Evolutionary conservation across 2,797 vertebrate genomes (phyloP).

Genomic region (Poecilia velifera): DNA sequence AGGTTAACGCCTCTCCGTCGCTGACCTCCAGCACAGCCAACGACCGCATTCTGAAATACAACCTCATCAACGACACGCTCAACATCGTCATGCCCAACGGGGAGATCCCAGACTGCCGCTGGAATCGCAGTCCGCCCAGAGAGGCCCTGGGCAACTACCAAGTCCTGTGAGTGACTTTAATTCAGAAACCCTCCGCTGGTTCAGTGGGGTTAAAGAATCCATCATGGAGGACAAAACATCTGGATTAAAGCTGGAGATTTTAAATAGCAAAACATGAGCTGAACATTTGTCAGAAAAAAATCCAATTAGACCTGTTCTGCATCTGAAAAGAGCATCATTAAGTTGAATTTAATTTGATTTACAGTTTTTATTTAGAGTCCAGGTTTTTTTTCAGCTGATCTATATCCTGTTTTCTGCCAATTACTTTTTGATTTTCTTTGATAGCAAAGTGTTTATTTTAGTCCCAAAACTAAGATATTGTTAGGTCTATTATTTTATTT

Average conservation of each 20-base stretch:
- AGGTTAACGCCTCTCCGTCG: slow-evolving; percentile 98
- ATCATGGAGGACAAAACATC: slow-evolving; percentile 8
- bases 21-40: slow-evolving; percentile 98
- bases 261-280: background rate
- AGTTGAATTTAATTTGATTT: background rate
- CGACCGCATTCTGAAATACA: slow-evolving; percentile 97
- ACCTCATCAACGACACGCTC: slow-evolving; percentile 97
- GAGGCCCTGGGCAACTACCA: slow-evolving; percentile 95
- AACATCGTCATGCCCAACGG: slow-evolving; percentile 95
- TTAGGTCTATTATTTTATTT: background rate
- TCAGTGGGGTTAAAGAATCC: background rate
- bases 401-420: background rate
- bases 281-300: background rate
- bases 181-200: background rate
- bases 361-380: background rate
- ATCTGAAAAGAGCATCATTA: background rate
- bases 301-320: background rate
- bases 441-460: background rate
- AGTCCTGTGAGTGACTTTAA: slow-evolving; percentile 88
- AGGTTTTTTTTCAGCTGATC: background rate
- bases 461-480: background rate
- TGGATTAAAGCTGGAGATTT: background rate
- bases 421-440: background rate
- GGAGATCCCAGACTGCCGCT: slow-evolving; percentile 94
- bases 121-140: slow-evolving; percentile 91